Evolutionary conservation across 1,140 invertebrate species (phyloP), one percentile per base, ranked within the genome.

Genomic region (Holotrichia oblita): DNA sequence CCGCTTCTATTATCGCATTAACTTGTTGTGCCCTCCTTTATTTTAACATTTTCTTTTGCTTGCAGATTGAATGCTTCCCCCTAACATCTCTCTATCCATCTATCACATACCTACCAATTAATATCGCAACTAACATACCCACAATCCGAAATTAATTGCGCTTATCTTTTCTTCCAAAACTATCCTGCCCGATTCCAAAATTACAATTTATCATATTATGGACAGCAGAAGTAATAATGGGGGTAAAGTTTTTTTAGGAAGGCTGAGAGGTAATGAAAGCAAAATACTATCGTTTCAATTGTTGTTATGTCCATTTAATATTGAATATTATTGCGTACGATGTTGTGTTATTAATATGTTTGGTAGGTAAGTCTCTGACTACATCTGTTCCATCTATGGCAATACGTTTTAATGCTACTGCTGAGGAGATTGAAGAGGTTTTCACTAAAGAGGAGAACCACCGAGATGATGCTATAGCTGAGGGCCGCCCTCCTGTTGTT

Each of bases 331-430:
- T 55, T 55, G 12, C n/a, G n/a, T 17, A 55, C n/a, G 17, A 55
- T 55, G n/a, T 17, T 55, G 48, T 44, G 8, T 44, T 44, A 44
- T 44, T 9, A 9, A 55, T 79, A 81, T 83, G 80, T 77, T 86
- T 87, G 84, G 40, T 83, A 93, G 92, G 91, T 82, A 93, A 93
- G 89, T 87, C 91, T 64, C 89, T 92, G 34, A 90, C 90, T 48
- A 90, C 91, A 72, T 92, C 91, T 22, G 89, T 90, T 78, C 90
- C 90, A 72, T 83, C 85, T 8, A 85, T 91, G 77, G 88, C 90
- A 14, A 92, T 94, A 81, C 90, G 91, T 84, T 94, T 93, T 83
- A 92, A 93, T 88, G 91, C 92, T 40, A 93, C 90, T 81, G 91
- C 92, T 82, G 92, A 94, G 81, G 91, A 93, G 85, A 84, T 94